These are phyloP conservation scores for Drosophila nigricruria DNA, from an alignment of 2,888 invertebrate genomes.

Conservation along the genomic window DNA sequence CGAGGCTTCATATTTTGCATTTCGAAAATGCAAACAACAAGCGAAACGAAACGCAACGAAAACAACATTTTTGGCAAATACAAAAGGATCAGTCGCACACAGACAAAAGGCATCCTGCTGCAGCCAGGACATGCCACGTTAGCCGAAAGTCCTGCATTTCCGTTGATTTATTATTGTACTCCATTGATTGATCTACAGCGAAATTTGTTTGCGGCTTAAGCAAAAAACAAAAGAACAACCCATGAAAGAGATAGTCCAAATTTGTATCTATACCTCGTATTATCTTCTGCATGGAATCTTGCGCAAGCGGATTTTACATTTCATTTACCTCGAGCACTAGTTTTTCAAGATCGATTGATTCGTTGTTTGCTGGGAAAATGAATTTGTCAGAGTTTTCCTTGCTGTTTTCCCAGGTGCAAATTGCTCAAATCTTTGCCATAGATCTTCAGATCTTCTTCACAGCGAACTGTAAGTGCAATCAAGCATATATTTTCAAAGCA, in stretches of 20 bases:
- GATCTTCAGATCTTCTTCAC: constrained; percentile 18
- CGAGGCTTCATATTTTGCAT: constrained; percentile 66
- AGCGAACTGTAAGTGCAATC: constrained; percentile 9
- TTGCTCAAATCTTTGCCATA: constrained; percentile 39
- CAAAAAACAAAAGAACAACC: constrained; percentile 19
- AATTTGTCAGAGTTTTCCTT: constrained; percentile 36
- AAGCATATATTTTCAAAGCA: neutral
- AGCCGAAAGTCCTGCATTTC: constrained; percentile 53
- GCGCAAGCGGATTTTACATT: constrained; percentile 58
- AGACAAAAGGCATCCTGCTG: constrained; percentile 51
- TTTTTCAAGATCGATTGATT: constrained; percentile 50
- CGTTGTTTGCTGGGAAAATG: constrained; percentile 29
- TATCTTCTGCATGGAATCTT: constrained; percentile 36
- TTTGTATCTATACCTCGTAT: constrained; percentile 12
- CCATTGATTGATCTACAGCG: constrained; percentile 66
- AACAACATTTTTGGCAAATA: constrained; percentile 47
- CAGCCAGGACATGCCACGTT: constrained; percentile 46
- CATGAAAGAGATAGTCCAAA: constrained; percentile 25
- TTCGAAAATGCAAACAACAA: constrained; percentile 70
- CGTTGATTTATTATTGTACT: constrained; percentile 56
- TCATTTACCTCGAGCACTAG: constrained; percentile 53
- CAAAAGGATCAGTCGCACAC: constrained; percentile 47
- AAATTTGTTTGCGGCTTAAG: constrained; percentile 70
- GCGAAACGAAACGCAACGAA: constrained; percentile 32
- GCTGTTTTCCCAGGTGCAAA: constrained; percentile 40